Evolutionary conservation across 2,797 vertebrate species (phyloP).

Genomic region (Trichosurus vulpecula): DNA sequence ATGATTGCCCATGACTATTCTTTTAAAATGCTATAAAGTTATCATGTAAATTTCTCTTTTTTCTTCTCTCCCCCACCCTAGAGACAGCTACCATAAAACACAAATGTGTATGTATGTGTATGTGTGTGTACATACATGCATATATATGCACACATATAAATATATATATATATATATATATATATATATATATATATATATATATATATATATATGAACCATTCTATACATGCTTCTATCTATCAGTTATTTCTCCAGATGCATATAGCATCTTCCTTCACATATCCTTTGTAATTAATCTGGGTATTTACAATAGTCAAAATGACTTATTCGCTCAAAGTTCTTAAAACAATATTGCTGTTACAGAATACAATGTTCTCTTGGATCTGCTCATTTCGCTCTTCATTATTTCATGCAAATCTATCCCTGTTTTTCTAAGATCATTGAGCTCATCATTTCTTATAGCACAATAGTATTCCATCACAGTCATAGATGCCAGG

Average conservation of each 20-base stretch:
- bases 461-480: background rate
- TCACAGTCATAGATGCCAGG: background rate
- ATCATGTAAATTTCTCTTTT: background rate
- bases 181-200: no score
- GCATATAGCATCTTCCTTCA: background rate
- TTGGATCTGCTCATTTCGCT: background rate
- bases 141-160: background rate
- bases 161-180: background rate
- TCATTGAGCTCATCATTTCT: background rate
- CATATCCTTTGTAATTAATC: background rate
- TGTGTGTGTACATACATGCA: no score
- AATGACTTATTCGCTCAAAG: background rate
- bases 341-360: background rate
- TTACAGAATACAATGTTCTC: background rate
- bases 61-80: background rate
- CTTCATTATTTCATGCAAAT: background rate
- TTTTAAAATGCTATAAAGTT: background rate
- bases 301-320: no score
- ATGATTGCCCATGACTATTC: background rate
- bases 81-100: background rate
- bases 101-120: background rate
- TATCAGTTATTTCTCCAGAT: background rate
- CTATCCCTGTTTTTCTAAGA: background rate
- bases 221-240: background rate
- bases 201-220: no score